Base-by-base conservation (phyloP, 2,113 vertebrate species). In the Lonchura striata region DNA sequence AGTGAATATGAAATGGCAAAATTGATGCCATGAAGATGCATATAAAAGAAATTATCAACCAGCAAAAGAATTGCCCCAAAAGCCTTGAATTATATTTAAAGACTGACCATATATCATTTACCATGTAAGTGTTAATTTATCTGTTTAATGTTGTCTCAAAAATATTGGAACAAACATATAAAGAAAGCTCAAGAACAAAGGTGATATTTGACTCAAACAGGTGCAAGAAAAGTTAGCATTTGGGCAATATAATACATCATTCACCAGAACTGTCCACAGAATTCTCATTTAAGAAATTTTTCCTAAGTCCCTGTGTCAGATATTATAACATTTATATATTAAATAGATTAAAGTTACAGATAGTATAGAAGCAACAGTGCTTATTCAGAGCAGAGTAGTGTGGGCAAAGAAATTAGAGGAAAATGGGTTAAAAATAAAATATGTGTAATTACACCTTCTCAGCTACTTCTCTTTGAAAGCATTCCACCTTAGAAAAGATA, bases 361-460 rank as follows among this genome's bases (percentile, higher is more conserved):
- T 46, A 10, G 31, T 35, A 28, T 75, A 53, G 76, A 71, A 75
- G 23, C 5, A 2, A 15, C 24, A 85, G 46, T 33, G 9, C 18
- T 79, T 92, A 53, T 46, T 57, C 39, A 79, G 33, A 94, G 28
- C 5, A 28, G 19, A 61, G 39, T 63, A 71, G 46, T 66, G 46
- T 90, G 11, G 70, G 81, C 50, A 92, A 92, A 84, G 33, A 86
- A 75, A 86, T 72, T 41, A 89, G 28, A 68, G 86, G 24, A 82
- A 94, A 94, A 92, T 70, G 15, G 44, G 63, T 85, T 89, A 95
- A 95, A 91, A 94, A 88, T 89, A 78, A 78, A 63, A 22, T 42
- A 41, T 21, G 33, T 49, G 39, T 49, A 89, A 89, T 85, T 94
- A 60, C 42, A 91, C 53, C 46, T 94, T 79, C 76, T 72, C 64